These are phyloP conservation scores for Phenganax marumi DNA, from an alignment of 92 coral and sea anemone species.

Conservation along the genomic window DNA sequence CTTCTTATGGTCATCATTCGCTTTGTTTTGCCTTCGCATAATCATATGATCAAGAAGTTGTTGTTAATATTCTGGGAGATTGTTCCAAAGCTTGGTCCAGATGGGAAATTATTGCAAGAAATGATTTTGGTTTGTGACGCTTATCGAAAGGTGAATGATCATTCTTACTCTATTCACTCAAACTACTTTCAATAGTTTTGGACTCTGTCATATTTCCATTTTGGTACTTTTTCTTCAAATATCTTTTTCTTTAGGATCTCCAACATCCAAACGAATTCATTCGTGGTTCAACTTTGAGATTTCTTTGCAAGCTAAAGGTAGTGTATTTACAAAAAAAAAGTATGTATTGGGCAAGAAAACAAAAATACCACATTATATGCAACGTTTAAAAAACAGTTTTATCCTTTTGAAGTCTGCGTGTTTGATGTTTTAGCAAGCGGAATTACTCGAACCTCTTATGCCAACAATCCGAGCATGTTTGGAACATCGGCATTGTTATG, in stretches of 20 bases:
- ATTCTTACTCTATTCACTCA: neutral
- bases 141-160: constrained; percentile 75
- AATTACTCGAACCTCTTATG: constrained; percentile 94
- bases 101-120: constrained; percentile 94
- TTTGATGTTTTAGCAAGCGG: constrained; percentile 73
- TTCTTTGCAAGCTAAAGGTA: constrained; percentile 96
- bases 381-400: neutral
- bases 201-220: neutral
- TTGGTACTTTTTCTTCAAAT: neutral
- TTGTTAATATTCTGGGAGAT: constrained; percentile 97
- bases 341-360: neutral
- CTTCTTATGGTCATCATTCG: constrained; percentile 91
- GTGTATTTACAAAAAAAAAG: neutral
- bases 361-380: neutral
- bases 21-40: constrained; percentile 91
- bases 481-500: constrained; percentile 97
- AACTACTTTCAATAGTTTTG: neutral
- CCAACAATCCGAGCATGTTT: constrained; percentile 92
- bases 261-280: constrained; percentile 99
- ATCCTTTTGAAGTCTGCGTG: neutral
- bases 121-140: constrained; percentile 99
- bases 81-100: constrained; percentile 95
- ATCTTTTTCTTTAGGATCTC: constrained; percentile 68
- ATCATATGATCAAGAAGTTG: constrained; percentile 94
- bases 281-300: constrained; percentile 91